Percentiles rank a stretch among this genome's conserved stretches.
These are phyloP conservation scores for Asbolus verrucosus DNA, from an alignment of 1,140 invertebrate species.

Conservation along the genomic window DNA sequence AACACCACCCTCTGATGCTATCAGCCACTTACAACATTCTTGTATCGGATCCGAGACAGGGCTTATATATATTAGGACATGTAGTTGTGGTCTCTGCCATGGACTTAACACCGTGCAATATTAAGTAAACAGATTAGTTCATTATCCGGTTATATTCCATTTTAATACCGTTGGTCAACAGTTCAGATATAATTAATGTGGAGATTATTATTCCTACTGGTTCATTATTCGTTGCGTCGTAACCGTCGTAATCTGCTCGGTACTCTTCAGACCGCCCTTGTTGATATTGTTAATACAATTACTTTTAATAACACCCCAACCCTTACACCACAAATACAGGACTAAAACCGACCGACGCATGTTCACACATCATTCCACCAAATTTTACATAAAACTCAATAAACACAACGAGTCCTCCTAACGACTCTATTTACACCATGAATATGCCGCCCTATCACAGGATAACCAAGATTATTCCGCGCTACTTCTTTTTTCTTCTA, in stretches of 20 bases:
- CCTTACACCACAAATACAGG: constrained; percentile 40
- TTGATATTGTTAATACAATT: constrained; percentile 45
- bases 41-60: no score
- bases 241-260: constrained; percentile 41
- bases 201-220: constrained; percentile 52
- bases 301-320: constrained; percentile 37
- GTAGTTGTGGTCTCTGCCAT: constrained; percentile 43
- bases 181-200: constrained; percentile 53
- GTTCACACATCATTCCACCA: constrained; percentile 25
- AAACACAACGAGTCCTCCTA: constrained; percentile 19
- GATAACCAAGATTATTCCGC: constrained; percentile 3
- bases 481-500: constrained; percentile 8
- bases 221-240: constrained; percentile 49
- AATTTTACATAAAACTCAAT: constrained; percentile 37
- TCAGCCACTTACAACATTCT: constrained; percentile 33
- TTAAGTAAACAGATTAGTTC: constrained; percentile 59
- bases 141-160: constrained; percentile 57
- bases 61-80: constrained; percentile 30
- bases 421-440: constrained; percentile 15
- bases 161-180: constrained; percentile 57
- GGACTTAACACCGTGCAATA: constrained; percentile 53
- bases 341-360: constrained; percentile 25
- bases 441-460: constrained; percentile 5
- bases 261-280: constrained; percentile 32
- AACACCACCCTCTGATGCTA: constrained; percentile 3